phyloP scores from a whole-genome alignment of 2,888 invertebrate species.

The Fragum fragum region DNA sequence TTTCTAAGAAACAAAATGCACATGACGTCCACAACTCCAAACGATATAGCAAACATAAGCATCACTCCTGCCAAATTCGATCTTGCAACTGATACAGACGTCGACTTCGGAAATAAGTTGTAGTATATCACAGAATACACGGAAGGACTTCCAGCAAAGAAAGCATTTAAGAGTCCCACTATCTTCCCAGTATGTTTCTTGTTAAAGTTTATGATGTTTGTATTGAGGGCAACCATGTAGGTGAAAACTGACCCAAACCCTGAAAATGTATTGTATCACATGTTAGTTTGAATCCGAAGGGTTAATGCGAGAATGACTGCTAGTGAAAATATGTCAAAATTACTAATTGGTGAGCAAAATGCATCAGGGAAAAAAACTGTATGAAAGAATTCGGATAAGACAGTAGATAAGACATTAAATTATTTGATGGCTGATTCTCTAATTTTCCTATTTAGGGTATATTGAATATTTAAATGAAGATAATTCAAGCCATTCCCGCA shows the following conservation, averaged over 20 bases:
- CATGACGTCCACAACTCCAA: slow-evolving; percentile 50
- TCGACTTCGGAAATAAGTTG: slow-evolving; percentile 34
- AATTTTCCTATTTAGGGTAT: too few species aligned
- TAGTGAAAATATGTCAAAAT: too few species aligned
- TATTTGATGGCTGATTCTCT: too few species aligned
- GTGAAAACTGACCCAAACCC: slow-evolving; percentile 69
- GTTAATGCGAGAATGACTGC: too few species aligned
- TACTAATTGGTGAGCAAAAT: too few species aligned
- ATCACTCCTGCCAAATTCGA: slow-evolving; percentile 52
- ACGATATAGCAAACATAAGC: slow-evolving; percentile 63
- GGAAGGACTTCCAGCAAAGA: slow-evolving; percentile 69
- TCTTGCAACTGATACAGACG: slow-evolving; percentile 3
- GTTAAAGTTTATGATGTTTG: slow-evolving; percentile 65
- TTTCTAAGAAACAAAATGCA: slow-evolving; percentile 58
- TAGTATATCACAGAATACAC: slow-evolving; percentile 65
- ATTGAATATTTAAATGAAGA: too few species aligned
- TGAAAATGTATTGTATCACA: slow-evolving; percentile 22
- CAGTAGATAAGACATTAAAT: too few species aligned
- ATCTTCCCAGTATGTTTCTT: slow-evolving; percentile 62
- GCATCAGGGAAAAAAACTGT: too few species aligned
- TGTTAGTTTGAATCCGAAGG: too few species aligned
- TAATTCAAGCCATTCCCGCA: too few species aligned
- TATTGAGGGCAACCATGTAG: slow-evolving; percentile 69
- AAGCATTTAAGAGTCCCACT: slow-evolving; percentile 65
- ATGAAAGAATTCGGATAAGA: too few species aligned